Conservation (phyloP, 2,888 invertebrate species). For the Andrena camellia region DNA sequence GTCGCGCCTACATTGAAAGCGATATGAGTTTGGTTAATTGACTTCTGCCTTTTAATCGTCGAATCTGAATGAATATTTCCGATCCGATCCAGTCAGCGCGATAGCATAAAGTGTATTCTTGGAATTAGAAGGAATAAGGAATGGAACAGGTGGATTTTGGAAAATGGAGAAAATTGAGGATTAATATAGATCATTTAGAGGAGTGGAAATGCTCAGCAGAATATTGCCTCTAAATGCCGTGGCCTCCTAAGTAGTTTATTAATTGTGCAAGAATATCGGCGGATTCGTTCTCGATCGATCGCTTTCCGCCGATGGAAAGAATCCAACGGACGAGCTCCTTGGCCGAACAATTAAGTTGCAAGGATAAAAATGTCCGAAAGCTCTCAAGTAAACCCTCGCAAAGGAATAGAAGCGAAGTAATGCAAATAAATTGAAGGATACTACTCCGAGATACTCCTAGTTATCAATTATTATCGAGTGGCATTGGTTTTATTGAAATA, state of each 20-base stretch:
- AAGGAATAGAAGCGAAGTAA: slow-evolving; percentile 2
- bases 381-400: slow-evolving; percentile 13
- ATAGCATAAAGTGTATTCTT: too few species aligned
- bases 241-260: not conserved
- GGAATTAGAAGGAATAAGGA: too few species aligned
- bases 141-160: not conserved
- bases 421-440: slow-evolving; percentile 35
- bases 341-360: slow-evolving; percentile 46
- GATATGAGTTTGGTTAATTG: not conserved
- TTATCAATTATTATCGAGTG: slow-evolving; percentile 59
- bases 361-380: slow-evolving; percentile 9
- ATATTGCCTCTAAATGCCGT: not conserved
- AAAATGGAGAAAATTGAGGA: not conserved
- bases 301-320: not conserved
- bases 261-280: slow-evolving; percentile 24
- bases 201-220: not conserved
- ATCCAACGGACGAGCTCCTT: not conserved
- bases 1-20: not conserved
- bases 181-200: not conserved
- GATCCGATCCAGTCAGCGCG: too few species aligned
- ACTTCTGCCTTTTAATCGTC: not conserved
- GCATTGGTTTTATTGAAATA: slow-evolving; percentile 45
- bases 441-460: slow-evolving; percentile 40
- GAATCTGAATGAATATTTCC: too few species aligned
- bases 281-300: slow-evolving; percentile 7